These are phyloP conservation scores for Seriola quinqueradiata DNA, from an alignment of 2,113 vertebrate species.

Conservation along the genomic window DNA sequence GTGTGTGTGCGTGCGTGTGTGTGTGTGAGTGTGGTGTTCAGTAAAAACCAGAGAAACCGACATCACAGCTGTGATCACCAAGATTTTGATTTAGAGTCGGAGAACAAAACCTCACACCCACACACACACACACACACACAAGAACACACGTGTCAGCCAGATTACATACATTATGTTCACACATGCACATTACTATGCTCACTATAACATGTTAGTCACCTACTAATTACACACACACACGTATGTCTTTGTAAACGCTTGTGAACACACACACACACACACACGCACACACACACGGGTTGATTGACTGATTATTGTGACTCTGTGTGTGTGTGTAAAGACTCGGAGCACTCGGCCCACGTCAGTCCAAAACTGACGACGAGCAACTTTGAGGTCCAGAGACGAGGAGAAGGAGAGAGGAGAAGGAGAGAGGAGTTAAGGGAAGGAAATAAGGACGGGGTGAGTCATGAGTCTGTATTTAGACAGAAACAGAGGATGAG, in stretches of 20 bases:
- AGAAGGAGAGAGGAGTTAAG: conserved; percentile 2
- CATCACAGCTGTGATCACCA: conserved; percentile 9
- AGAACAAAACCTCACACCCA: not conserved
- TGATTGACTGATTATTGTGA: too few species aligned
- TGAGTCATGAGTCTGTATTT: conserved; percentile 68
- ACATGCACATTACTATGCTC: conserved; percentile 16
- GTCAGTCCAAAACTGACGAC: not conserved
- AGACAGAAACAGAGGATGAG: conserved; percentile 54
- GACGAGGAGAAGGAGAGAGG: not conserved
- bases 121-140: not conserved
- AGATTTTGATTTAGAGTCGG: conserved; percentile 2
- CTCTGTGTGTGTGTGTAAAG: too few species aligned
- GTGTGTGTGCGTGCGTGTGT: too few species aligned
- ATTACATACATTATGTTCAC: conserved; percentile 48
- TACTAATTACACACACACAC: conserved; percentile 23
- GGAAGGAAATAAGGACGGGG: conserved; percentile 24
- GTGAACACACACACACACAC: not conserved
- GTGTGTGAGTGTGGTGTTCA: too few species aligned
- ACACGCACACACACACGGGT: too few species aligned
- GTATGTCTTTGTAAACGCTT: not conserved
- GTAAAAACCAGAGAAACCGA: conserved; percentile 10
- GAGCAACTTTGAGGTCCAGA: not conserved
- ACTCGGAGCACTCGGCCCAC: too few species aligned
- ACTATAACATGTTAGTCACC: conserved; percentile 17
- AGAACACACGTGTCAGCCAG: conserved; percentile 23